Base-by-base conservation (phyloP, 1,140 invertebrate genomes). In the Pectinophora gossypiella region DNA sequence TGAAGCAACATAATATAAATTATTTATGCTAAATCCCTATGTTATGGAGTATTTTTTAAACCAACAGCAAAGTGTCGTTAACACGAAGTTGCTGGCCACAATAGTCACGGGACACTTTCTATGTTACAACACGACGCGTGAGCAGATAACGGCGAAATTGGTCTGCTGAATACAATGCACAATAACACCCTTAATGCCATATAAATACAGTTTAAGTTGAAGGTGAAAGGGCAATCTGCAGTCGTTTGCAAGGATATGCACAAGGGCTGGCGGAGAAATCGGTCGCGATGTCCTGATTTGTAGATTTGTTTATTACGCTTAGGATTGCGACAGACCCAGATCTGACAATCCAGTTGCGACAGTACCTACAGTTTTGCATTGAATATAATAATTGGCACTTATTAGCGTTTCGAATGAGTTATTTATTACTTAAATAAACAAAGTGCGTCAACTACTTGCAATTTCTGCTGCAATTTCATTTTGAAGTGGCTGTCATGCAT, bases 41-140 rank as follows among this genome's bases (percentile, higher is more conserved):
- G n/a, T n/a, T n/a, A n/a, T n/a, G n/a, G n/a, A n/a, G n/a, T n/a
- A n/a, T n/a, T n/a, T n/a, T n/a, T n/a, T n/a, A n/a, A n/a, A n/a
- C n/a, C n/a, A n/a, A n/a, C n/a, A n/a, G n/a, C n/a, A n/a, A n/a
- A n/a, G n/a, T n/a, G n/a, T n/a, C n/a, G n/a, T n/a, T n/a, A n/a
- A n/a, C n/a, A n/a, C n/a, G n/a, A n/a, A n/a, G n/a, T n/a, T 43
- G 49, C 32, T 58, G 16, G 61, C 55, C 61, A 63, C 64, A 59
- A 53, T 61, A 67, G 38, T 32, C 56, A 58, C 59, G 75, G 67
- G 72, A 79, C 76, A 79, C 76, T 79, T 76, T 76, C 72, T 79
- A 78, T 62, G 58, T 57, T 64, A 55, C 49, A 57, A 67, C 50
- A 59, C 61, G 55, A 56, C 65, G 55, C 56, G 59, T 62, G 59